Percentiles rank a stretch among this genome's conserved stretches.
Evolutionary conservation across 2,113 vertebrate genomes (phyloP).

Genomic region (Morone chrysops): DNA sequence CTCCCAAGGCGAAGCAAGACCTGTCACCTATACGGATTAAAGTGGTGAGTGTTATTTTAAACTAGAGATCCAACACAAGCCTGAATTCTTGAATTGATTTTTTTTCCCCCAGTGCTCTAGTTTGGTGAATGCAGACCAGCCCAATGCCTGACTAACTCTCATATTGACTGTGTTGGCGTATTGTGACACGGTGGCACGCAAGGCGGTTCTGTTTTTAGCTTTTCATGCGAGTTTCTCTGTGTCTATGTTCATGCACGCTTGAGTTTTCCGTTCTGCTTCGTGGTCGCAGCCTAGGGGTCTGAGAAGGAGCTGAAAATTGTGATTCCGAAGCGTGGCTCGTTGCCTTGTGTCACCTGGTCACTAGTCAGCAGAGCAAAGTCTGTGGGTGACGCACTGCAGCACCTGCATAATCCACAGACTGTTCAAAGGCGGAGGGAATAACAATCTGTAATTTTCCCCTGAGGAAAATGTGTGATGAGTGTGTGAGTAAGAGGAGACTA

Average conservation of each 20-base stretch:
- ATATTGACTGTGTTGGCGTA: constrained; percentile 42
- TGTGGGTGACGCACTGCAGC: constrained; percentile 52
- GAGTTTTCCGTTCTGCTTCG: constrained; percentile 9
- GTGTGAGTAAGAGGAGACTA: constrained; percentile 12
- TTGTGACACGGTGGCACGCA: constrained; percentile 21
- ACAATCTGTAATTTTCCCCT: constrained; percentile 23
- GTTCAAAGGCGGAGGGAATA: constrained; percentile 21
- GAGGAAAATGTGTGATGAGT: constrained; percentile 18
- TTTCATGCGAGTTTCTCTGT: constrained; percentile 24
- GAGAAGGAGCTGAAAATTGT: constrained; percentile 37
- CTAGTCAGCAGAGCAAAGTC: constrained; percentile 35
- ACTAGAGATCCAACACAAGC: not conserved
- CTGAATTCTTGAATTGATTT: constrained; percentile 12
- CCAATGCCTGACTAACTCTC: constrained; percentile 38
- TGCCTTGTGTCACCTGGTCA: constrained; percentile 47
- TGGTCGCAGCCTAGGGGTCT: constrained; percentile 20
- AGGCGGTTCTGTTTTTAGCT: constrained; percentile 53
- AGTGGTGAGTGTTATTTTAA: constrained; percentile 75
- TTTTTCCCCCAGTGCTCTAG: constrained; percentile 13
- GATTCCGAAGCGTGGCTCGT: constrained; percentile 39
- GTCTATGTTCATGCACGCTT: not conserved
- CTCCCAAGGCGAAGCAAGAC: constrained; percentile 77
- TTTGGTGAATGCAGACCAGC: constrained; percentile 20
- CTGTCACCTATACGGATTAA: constrained; percentile 85
- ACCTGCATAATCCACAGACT: constrained; percentile 39